Evolutionary conservation across 2,888 invertebrate species (phyloP).

Genomic region (Chirona hameri): DNA sequence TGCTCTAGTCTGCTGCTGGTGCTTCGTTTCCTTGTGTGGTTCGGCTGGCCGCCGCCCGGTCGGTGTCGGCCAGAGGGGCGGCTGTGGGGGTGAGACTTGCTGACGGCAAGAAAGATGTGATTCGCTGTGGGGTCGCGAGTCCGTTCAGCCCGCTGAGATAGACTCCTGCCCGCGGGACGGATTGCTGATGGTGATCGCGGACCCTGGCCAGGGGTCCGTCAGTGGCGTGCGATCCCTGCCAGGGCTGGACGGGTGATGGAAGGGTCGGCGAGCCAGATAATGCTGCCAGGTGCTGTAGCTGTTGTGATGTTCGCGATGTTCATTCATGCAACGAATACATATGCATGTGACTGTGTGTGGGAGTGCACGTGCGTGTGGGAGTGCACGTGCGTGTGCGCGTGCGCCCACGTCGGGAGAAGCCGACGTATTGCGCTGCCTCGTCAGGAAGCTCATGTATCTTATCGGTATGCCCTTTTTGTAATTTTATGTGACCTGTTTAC

Average conservation of each 20-base stretch:
- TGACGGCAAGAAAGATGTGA: too few relatives aligned
- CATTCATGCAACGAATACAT: constrained; percentile 13
- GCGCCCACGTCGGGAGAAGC: not conserved
- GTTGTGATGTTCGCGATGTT: not conserved
- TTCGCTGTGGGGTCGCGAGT: too few relatives aligned
- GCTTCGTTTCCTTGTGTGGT: not conserved
- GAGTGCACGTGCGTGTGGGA: not conserved
- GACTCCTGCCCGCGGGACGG: too few relatives aligned
- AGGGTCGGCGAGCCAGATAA: too few relatives aligned
- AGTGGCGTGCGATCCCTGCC: not conserved
- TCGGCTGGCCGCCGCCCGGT: not conserved
- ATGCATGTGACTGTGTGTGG: constrained; percentile 24
- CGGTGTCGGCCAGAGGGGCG: not conserved
- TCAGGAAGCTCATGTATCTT: not conserved
- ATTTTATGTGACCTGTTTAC: constrained; percentile 27
- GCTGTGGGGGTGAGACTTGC: not conserved
- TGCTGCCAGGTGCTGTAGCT: not conserved
- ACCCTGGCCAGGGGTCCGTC: too few relatives aligned
- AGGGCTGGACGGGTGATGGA: not conserved
- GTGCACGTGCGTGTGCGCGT: not conserved
- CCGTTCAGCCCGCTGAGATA: too few relatives aligned
- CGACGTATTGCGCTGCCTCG: not conserved
- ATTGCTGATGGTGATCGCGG: too few relatives aligned
- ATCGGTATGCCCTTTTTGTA: constrained; percentile 7
- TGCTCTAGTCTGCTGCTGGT: constrained; percentile 24